Base-by-base conservation (phyloP, 2,113 vertebrate genomes). In the Poecile atricapillus region DNA sequence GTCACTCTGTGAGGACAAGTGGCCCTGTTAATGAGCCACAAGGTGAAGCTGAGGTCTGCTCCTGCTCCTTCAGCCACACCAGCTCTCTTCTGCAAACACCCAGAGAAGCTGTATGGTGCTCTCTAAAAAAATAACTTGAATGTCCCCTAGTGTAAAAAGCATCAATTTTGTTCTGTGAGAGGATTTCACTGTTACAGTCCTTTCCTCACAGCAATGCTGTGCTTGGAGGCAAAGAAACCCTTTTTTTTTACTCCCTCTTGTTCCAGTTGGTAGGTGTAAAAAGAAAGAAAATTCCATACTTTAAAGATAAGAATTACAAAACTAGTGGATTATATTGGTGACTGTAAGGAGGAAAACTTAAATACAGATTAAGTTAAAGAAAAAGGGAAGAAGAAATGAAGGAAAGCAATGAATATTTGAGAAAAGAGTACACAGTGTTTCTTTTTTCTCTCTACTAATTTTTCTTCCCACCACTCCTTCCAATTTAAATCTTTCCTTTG, bases 1-100 rank as follows among this genome's bases (percentile, higher is more conserved):
- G 1, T 46, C 52, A 69, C 24, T 39, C 15, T 0, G 0, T 13
- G 44, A 64, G 55, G 17, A 43, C 6, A 6, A 21, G 58, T 22
- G 68, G 22, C 19, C n/a, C 39, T 43, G 3, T 22, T 37, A 56
- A 67, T 16, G 58, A 81, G 62, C 64, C 74, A 68, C 64, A 89
- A 37, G 56, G 27, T 0, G 2, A 9, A 87, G 27, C 13, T 67
- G 37, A 47, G 35, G 2, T 64, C 58, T 89, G 64, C 55, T 47
- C 47, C 60, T 52, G 12, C n/a, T 60, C 30, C 35, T 53, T 82
- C 35, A 70, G 47, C 68, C 17, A 3, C 2, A 1, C 11, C 64
- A 77, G 43, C n/a, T 70, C 30, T 63, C 23, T 63, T 16, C 39
- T 74, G 31, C 24, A 79, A 76, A 50, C n/a, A 47, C 21, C 13